Evolutionary conservation across 1,140 invertebrate species (phyloP).

Genomic region (Euwallacea fornicatus): DNA sequence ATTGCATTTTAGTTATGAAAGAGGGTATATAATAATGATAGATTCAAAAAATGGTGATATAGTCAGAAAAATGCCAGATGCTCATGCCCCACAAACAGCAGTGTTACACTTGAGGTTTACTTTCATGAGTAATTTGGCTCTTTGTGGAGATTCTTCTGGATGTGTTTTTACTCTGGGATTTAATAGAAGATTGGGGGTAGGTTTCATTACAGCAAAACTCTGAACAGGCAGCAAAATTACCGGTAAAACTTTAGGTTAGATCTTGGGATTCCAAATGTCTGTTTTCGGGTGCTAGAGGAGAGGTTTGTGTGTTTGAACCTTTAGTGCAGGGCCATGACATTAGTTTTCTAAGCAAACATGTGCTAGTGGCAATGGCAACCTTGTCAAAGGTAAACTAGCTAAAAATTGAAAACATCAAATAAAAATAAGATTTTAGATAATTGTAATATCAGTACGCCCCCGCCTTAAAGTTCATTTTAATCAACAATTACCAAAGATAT

Average conservation of each 20-base stretch:
- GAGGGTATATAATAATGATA: slow-evolving; percentile 84
- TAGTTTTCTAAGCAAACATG: slow-evolving; percentile 73
- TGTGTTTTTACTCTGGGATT: slow-evolving; percentile 96
- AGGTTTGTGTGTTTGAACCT: slow-evolving; percentile 89
- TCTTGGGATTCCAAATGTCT: slow-evolving; percentile 86
- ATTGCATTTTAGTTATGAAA: slow-evolving; percentile 61
- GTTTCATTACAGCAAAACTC: background rate
- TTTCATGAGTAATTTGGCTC: slow-evolving; percentile 60
- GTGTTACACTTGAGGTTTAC: slow-evolving; percentile 82
- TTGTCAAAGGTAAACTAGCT: slow-evolving; percentile 75
- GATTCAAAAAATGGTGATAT: slow-evolving; percentile 77
- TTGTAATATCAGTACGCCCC: slow-evolving; percentile 80
- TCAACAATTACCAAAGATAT: slow-evolving; percentile 60
- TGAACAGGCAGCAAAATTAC: background rate
- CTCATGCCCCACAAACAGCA: slow-evolving; percentile 84
- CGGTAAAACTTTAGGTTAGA: slow-evolving; percentile 51
- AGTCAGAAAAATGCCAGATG: slow-evolving; percentile 78
- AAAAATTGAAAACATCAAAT: background rate
- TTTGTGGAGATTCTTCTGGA: slow-evolving; percentile 93
- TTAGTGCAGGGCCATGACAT: slow-evolving; percentile 70
- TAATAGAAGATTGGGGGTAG: slow-evolving; percentile 82
- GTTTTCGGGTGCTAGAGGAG: slow-evolving; percentile 91
- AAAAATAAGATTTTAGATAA: slow-evolving; percentile 42
- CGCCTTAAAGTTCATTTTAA: slow-evolving; percentile 59
- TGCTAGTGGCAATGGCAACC: slow-evolving; percentile 89